Evolutionary conservation across 2,797 vertebrate genomes (phyloP).

Genomic region (Psittacula echo): DNA sequence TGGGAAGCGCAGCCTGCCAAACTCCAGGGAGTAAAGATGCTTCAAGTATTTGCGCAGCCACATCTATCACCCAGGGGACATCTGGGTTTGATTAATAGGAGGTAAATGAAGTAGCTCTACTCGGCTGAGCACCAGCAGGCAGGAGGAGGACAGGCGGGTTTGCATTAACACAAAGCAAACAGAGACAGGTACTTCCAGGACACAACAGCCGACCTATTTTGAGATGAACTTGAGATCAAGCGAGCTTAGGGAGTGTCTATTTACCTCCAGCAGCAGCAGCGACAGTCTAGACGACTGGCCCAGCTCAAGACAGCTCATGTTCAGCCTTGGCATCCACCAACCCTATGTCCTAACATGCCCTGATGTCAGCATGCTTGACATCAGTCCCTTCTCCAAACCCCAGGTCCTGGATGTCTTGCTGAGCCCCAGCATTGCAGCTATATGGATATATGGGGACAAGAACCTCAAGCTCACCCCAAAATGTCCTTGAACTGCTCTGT

Average conservation of each 20-base stretch:
- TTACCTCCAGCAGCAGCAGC: not conserved
- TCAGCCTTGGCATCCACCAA: not conserved
- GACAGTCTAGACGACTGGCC: not conserved
- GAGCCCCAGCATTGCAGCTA: not conserved
- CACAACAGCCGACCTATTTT: not conserved
- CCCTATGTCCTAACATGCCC: not conserved
- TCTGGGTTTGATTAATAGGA: not conserved
- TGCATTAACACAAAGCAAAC: not conserved
- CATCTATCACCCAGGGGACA: not conserved
- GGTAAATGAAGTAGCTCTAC: not conserved
- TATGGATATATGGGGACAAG: not conserved
- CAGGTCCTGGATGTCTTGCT: fast-evolving
- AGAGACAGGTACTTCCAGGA: not conserved
- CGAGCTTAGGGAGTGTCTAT: not conserved
- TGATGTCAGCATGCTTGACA: not conserved
- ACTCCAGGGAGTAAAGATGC: not conserved
- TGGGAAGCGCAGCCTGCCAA: not conserved
- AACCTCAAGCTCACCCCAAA: not conserved
- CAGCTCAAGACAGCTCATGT: not conserved
- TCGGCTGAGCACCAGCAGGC: fast-evolving
- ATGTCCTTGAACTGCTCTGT: not conserved
- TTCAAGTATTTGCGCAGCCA: not conserved
- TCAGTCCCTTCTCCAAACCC: not conserved
- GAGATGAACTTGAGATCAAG: not conserved
- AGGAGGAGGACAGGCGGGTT: not conserved